Evolutionary conservation across 2,113 vertebrate genomes (phyloP).

Genomic region (Nannospalax galili): DNA sequence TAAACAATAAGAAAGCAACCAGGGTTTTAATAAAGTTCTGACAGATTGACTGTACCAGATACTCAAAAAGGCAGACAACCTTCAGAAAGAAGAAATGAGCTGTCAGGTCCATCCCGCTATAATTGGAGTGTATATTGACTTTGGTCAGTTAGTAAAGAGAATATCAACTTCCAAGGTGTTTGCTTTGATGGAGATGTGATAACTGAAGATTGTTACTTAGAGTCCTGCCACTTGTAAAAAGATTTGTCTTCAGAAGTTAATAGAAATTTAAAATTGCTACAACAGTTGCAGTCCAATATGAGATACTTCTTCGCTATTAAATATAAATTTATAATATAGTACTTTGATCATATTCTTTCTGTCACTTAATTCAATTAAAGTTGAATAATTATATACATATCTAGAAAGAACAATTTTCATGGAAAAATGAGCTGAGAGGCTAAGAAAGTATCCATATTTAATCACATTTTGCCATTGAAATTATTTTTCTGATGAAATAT

Average conservation of each 20-base stretch:
- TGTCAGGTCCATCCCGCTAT: slow-evolving; percentile 60
- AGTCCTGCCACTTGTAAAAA: slow-evolving; percentile 59
- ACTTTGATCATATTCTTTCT: slow-evolving; percentile 55
- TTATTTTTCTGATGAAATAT: slow-evolving; percentile 54
- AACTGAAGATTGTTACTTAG: slow-evolving; percentile 51
- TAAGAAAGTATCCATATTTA: slow-evolving; percentile 57
- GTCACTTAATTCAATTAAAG: slow-evolving; percentile 68
- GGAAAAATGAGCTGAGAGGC: slow-evolving; percentile 50
- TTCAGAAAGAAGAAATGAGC: slow-evolving; percentile 61
- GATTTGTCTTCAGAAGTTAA: slow-evolving; percentile 63
- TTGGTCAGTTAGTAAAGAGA: slow-evolving; percentile 69
- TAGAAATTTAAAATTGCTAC: slow-evolving; percentile 65
- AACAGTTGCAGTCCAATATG: slow-evolving; percentile 51
- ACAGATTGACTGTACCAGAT: slow-evolving; percentile 56
- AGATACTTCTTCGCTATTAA: slow-evolving; percentile 51
- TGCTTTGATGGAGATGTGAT: slow-evolving; percentile 70
- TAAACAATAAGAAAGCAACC: slow-evolving; percentile 43
- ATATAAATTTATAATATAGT: slow-evolving; percentile 49
- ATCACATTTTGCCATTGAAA: slow-evolving; percentile 30
- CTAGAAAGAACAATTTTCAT: slow-evolving; percentile 65
- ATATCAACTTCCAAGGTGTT: slow-evolving; percentile 67
- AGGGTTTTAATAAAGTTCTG: slow-evolving; percentile 60
- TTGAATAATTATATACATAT: slow-evolving; percentile 50
- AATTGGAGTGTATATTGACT: slow-evolving; percentile 73
- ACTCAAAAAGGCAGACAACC: slow-evolving; percentile 39